Conservation (phyloP, 2,113 vertebrate genomes). For the Loxodonta africana region DNA sequence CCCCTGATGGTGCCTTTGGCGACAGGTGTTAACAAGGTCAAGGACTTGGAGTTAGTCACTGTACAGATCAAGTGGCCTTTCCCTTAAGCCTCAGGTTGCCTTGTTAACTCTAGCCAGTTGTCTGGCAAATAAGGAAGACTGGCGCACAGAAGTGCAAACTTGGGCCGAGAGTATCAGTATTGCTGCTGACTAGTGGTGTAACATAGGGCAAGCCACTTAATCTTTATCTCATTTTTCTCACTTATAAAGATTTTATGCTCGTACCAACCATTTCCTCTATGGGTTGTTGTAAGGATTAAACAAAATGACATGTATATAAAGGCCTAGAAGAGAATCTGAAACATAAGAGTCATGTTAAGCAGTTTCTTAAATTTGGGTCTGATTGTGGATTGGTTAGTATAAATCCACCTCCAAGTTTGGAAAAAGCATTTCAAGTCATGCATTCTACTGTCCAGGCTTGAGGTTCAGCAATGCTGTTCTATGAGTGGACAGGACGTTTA, state of each 20-base stretch:
- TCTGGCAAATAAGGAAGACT: background rate
- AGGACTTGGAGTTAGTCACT: slow-evolving; percentile 58
- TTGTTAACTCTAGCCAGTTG: background rate
- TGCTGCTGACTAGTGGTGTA: background rate
- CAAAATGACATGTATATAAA: background rate
- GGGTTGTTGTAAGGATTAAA: background rate
- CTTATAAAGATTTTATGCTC: slow-evolving; percentile 24
- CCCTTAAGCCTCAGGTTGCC: background rate
- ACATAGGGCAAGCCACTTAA: background rate
- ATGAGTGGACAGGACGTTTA: background rate
- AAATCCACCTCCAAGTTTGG: background rate
- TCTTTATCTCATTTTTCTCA: slow-evolving; percentile 12
- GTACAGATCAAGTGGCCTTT: background rate
- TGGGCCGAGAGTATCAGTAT: background rate
- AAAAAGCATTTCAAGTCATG: background rate
- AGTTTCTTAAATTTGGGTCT: slow-evolving; percentile 31
- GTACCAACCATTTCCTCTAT: background rate
- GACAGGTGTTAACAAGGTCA: slow-evolving; percentile 45
- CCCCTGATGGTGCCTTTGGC: background rate
- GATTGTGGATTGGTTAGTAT: background rate
- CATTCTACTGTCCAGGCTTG: background rate
- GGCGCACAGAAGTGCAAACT: background rate
- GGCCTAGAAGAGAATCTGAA: background rate
- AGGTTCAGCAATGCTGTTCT: background rate
- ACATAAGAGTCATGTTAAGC: background rate